Evolutionary conservation across 1,140 invertebrate genomes (phyloP).

Genomic region (Sarcophaga bullata): DNA sequence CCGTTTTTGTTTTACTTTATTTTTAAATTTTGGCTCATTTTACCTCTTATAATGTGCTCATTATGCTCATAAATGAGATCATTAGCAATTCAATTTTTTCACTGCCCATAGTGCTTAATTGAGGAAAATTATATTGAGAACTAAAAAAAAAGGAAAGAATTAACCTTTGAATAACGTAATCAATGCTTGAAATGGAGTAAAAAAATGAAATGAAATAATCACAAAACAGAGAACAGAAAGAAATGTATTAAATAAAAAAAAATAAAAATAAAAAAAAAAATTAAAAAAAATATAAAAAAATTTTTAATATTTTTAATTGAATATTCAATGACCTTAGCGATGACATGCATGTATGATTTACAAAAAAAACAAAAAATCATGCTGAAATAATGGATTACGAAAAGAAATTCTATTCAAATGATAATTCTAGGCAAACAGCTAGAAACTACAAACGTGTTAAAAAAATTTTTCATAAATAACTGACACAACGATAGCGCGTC

Average conservation of each 20-base stretch:
- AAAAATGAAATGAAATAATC: neutral
- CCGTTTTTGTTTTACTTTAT: too few species aligned
- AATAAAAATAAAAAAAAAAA: too few species aligned
- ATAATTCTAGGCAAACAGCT: neutral
- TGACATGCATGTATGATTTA: conserved; percentile 20
- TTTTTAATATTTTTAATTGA: neutral
- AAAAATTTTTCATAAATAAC: too few species aligned
- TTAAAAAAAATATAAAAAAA: too few species aligned
- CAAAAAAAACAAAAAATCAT: neutral
- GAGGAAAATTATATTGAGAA: too few species aligned
- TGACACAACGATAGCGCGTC: neutral
- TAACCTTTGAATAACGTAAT: neutral
- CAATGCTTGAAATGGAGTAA: neutral
- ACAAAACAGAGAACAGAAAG: neutral
- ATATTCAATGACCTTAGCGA: conserved; percentile 21
- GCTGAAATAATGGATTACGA: neutral
- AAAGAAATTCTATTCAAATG: neutral
- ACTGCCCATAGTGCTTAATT: neutral
- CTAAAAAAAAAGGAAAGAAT: neutral
- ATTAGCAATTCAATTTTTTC: neutral
- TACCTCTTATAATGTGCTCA: neutral
- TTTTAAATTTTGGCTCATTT: too few species aligned
- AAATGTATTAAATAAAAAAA: neutral
- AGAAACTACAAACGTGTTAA: conserved; percentile 7
- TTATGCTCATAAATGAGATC: neutral